Evolutionary conservation across 2,888 invertebrate genomes (phyloP), one percentile per base, ranked within the genome.

Genomic region (Cerastis leucographa): DNA sequence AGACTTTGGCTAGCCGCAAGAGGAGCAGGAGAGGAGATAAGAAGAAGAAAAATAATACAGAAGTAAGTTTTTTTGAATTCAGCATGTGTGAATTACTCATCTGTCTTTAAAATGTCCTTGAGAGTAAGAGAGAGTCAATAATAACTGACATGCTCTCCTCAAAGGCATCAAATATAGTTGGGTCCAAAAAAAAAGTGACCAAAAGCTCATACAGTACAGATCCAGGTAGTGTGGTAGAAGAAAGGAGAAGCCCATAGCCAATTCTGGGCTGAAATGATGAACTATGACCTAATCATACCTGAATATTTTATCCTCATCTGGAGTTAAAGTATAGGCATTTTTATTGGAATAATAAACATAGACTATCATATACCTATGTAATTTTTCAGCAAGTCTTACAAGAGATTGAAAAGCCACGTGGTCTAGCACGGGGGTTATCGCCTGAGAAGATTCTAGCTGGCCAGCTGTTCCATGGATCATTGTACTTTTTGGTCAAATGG

Each of bases 401-500:
- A 72, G 88, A 97, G 90, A 97, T 97, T 19, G 96, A 97, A 54
- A 98, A 97, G 88, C 97, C 97, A 0, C 96, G 98, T 74, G 99
- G 99, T 0, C 98, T 99, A 89, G 98, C 98, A 65, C 95, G 99
- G 66, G 98, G 98, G 1, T 94, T 99, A 14, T 97, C 98, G 81
- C 98, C 99, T 44, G 98, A 99, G 79, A 98, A 98, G 94, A 99
- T 99, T 74, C 97, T 99, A 78, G 99, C 99, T 6, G 99, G 98
- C 1, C 99, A 99, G 29, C 98, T 99, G 91, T 98, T 98, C n/a
- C 98, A 98, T 88, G 99, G 99, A 1, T 98, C 98, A 90, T 97
- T 99, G 0, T 98, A 98, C 97, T 99, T 99, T 92, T 96, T 99
- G 44, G 98, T 99, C 91, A 98, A 99, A 97, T 99, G 99, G 99